Evolutionary conservation across 1,140 invertebrate species (phyloP).

Genomic region (Daktulosphaira vitifoliae): DNA sequence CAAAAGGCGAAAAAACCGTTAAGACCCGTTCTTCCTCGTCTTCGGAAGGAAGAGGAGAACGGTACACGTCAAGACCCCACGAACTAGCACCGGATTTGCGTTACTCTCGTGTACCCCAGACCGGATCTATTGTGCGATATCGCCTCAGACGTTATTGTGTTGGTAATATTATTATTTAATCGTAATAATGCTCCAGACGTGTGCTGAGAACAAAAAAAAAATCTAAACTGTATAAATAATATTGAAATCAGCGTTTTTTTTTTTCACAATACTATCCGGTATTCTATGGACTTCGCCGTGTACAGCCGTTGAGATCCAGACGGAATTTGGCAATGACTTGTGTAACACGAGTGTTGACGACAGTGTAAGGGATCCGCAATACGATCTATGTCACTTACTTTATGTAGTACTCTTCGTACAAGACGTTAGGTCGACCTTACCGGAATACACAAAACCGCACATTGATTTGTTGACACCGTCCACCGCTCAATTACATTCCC

Average conservation of each 20-base stretch:
- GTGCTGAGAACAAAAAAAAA: not conserved
- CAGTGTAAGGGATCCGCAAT: not conserved
- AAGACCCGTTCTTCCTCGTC: slow-evolving; percentile 28
- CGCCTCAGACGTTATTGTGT: slow-evolving; percentile 17
- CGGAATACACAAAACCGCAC: too few species aligned
- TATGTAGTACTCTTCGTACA: too few species aligned
- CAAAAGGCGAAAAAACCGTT: slow-evolving; percentile 31
- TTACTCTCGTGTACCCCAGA: not conserved
- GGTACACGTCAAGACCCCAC: slow-evolving; percentile 11
- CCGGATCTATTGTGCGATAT: slow-evolving; percentile 27
- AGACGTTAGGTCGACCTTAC: too few species aligned
- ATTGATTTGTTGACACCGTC: too few species aligned
- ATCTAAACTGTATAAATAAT: not conserved
- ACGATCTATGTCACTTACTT: too few species aligned
- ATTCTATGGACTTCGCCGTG: not conserved
- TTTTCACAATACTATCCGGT: not conserved
- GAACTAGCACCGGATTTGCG: slow-evolving; percentile 7
- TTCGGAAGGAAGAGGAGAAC: slow-evolving; percentile 27
- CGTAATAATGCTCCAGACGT: slow-evolving; percentile 26
- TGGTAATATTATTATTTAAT: slow-evolving; percentile 26
- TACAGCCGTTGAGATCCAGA: not conserved
- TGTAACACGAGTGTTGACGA: not conserved
- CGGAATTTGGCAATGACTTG: slow-evolving; percentile 9
- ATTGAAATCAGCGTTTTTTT: not conserved
- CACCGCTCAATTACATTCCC: too few species aligned